These are phyloP conservation scores for Gymnocypris eckloni DNA, from an alignment of 2,797 vertebrate genomes.

Conservation along the genomic window DNA sequence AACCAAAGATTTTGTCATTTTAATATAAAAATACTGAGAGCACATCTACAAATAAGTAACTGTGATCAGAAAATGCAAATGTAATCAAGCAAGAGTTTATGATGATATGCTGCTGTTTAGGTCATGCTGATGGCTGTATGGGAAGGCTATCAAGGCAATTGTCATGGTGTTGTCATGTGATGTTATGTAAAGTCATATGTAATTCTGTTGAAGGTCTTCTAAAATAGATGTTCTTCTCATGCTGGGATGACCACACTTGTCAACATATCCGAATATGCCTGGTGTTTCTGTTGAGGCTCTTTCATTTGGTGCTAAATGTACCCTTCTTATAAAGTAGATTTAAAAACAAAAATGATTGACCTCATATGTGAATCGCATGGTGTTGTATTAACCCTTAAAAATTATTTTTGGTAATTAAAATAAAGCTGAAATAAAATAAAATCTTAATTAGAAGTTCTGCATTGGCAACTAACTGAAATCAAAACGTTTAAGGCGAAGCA, in stretches of 20 bases:
- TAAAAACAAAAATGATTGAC: neutral
- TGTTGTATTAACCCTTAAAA: neutral
- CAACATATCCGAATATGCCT: constrained; percentile 28
- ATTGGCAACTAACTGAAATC: neutral
- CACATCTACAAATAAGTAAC: neutral
- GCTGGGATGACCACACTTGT: constrained; percentile 45
- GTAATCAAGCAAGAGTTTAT: neutral
- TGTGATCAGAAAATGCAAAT: neutral
- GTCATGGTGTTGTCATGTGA: constrained; percentile 40
- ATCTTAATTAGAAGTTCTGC: neutral
- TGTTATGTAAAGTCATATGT: constrained; percentile 61
- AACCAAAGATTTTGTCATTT: neutral
- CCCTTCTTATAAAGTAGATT: neutral
- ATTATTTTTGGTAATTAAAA: neutral
- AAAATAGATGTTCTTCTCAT: constrained; percentile 62
- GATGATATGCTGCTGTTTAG: neutral
- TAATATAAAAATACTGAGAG: neutral
- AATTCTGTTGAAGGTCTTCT: constrained; percentile 67
- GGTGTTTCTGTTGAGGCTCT: neutral
- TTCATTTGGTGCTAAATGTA: constrained; percentile 3
- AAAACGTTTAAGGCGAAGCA: neutral
- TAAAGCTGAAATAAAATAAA: neutral
- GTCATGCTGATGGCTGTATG: constrained; percentile 11
- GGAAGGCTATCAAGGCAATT: constrained; percentile 9
- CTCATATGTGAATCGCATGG: no score